phyloP scores from a whole-genome alignment of 2,113 vertebrate species.

The Carlito syrichta region DNA sequence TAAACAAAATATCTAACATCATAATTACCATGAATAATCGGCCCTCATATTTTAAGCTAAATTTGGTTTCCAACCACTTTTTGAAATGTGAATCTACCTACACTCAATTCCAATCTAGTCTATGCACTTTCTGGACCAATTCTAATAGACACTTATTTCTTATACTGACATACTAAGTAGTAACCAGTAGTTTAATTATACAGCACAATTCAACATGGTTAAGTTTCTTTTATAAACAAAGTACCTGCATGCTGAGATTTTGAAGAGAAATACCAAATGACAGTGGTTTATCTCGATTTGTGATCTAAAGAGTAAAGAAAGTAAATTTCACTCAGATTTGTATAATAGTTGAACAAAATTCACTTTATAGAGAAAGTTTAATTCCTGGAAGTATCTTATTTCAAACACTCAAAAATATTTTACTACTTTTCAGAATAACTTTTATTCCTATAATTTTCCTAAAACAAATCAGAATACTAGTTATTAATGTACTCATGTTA shows the following conservation, averaged over 20 bases:
- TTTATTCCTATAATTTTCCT: not conserved
- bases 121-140: not conserved
- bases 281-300: slow-evolving; percentile 90
- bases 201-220: not conserved
- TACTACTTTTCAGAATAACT: not conserved
- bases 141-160: not conserved
- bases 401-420: slow-evolving; percentile 37
- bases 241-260: slow-evolving; percentile 98
- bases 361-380: not conserved
- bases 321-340: slow-evolving; percentile 19
- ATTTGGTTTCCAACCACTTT: not conserved
- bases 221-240: slow-evolving; percentile 34
- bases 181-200: not conserved
- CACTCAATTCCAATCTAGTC: not conserved
- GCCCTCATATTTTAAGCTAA: not conserved
- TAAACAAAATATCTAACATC: not conserved
- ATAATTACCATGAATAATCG: not conserved
- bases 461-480: slow-evolving; percentile 10
- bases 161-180: not conserved
- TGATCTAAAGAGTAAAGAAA: slow-evolving; percentile 85
- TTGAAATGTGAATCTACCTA: not conserved
- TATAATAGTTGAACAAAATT: slow-evolving; percentile 13
- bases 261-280: slow-evolving; percentile 97
- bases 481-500: not conserved
- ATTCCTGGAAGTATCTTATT: not conserved